Evolutionary conservation across 2,797 vertebrate genomes (phyloP), one percentile per base, ranked within the genome.

Genomic region (Pitangus sulphuratus): DNA sequence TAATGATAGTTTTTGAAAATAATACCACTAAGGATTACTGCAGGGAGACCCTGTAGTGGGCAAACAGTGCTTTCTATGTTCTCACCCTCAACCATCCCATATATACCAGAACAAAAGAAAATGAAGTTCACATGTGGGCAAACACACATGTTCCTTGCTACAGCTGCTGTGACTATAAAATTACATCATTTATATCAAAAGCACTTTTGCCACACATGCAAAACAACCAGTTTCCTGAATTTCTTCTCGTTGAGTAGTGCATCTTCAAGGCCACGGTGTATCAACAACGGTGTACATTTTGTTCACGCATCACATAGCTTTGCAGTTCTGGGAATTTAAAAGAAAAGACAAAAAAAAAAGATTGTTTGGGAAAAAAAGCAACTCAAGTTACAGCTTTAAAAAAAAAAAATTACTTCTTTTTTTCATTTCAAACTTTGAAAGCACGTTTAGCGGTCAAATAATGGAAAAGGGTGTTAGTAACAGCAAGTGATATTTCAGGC

Each of bases 201-300:
- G 95, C 96, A 97, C 93, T 97, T 97, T 93, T 90, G 94, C 93
- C 95, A 95, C 75, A 97, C 95, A 97, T 96, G 97, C 97, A 97
- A 91, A 97, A 96, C 97, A 97, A 95, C 95, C 93, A 87, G 79
- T 94, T 94, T 97, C 96, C 96, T 97, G 97, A 93, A 97, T 97
- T 97, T 97, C 97, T 98, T 97, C 97, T 98, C 30, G 56, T 93
- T 94, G 96, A 97, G 77, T 94, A 98, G 96, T 97, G 97, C 97
- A 95, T 97, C 97, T 95, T 97, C 97, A 97, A 98, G 98, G 97
- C 97, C 97, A 97, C 96, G 95, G 97, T 97, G 97, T 97, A 97
- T 96, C 93, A 96, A 96, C 88, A 97, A 92, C 94, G 96, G 92
- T 96, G 95, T 90, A 96, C 95, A 94, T 96, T 95, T 79, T 84